Conservation (phyloP, 2,888 invertebrate species). For the Hypomecis punctinalis region DNA sequence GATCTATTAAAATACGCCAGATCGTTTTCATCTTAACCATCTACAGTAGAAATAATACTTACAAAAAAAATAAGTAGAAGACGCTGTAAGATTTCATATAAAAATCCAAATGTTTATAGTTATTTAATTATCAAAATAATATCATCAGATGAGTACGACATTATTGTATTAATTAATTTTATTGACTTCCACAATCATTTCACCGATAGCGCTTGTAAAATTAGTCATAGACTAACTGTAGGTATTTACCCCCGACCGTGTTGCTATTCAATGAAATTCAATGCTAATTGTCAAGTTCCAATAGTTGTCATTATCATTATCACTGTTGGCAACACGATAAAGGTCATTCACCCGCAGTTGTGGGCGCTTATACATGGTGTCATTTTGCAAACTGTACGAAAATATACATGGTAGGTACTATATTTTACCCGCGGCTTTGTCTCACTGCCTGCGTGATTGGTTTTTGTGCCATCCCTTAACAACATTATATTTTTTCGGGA, state of each 20-base stretch:
- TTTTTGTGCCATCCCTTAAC: too few relatives aligned
- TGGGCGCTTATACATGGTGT: conserved; percentile 38
- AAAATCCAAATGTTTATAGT: neutral
- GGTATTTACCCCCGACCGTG: conserved; percentile 20
- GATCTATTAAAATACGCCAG: too few relatives aligned
- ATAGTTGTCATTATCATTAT: conserved; percentile 30
- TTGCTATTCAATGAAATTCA: conserved; percentile 40
- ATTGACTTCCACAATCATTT: neutral
- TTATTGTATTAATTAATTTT: neutral
- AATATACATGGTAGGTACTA: too few relatives aligned
- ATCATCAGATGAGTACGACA: too few relatives aligned
- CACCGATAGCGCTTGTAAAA: neutral
- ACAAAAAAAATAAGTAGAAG: too few relatives aligned
- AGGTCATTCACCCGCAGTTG: conserved; percentile 53
- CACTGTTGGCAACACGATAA: conserved; percentile 57
- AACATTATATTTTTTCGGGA: too few relatives aligned
- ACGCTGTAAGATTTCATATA: too few relatives aligned
- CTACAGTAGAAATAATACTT: too few relatives aligned
- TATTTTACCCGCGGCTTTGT: too few relatives aligned
- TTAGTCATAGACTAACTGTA: conserved; percentile 19
- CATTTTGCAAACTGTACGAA: too few relatives aligned
- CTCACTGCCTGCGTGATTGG: too few relatives aligned
- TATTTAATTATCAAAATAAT: neutral
- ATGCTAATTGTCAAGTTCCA: conserved; percentile 46
- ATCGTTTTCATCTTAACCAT: too few relatives aligned